Percentiles rank a stretch among this genome's conserved stretches.
phyloP scores from a whole-genome alignment of 1,140 invertebrate species.

The Drosophila baimaii region DNA sequence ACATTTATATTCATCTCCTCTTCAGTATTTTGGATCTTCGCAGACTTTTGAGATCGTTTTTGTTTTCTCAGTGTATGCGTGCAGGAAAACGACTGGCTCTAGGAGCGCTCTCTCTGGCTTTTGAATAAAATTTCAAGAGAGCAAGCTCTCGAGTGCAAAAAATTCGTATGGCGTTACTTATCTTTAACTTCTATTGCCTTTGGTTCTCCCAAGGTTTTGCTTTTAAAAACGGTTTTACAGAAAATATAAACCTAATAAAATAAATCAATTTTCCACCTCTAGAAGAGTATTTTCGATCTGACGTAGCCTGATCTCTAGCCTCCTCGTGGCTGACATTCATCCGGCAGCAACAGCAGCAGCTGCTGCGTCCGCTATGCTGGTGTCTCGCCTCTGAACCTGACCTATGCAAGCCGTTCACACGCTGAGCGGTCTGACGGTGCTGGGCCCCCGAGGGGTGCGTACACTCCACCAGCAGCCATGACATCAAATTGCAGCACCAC shows the following conservation, averaged over 20 bases:
- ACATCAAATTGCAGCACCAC: conserved; percentile 60
- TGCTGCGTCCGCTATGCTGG: conserved; percentile 19
- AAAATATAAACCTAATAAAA: neutral
- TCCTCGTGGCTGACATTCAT: conserved; percentile 52
- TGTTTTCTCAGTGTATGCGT: too few species aligned
- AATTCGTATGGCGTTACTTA: too few species aligned
- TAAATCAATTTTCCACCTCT: neutral
- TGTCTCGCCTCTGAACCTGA: conserved; percentile 60
- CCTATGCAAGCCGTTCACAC: conserved; percentile 75
- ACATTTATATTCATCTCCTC: too few species aligned
- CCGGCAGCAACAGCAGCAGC: conserved; percentile 25
- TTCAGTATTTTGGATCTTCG: too few species aligned
- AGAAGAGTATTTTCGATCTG: neutral
- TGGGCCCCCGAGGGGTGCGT: conserved; percentile 54
- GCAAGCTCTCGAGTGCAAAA: too few species aligned
- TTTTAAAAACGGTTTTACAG: neutral
- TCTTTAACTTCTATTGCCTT: too few species aligned
- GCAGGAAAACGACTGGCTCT: too few species aligned
- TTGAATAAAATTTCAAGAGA: too few species aligned
- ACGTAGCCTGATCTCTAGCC: conserved; percentile 5
- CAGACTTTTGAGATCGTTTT: too few species aligned
- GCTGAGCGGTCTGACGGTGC: conserved; percentile 42
- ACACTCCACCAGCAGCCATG: conserved; percentile 65
- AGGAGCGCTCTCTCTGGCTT: too few species aligned
- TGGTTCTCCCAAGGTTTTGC: too few species aligned